These are phyloP conservation scores for Macaria liturata DNA, from an alignment of 2,888 invertebrate species.

Conservation along the genomic window DNA sequence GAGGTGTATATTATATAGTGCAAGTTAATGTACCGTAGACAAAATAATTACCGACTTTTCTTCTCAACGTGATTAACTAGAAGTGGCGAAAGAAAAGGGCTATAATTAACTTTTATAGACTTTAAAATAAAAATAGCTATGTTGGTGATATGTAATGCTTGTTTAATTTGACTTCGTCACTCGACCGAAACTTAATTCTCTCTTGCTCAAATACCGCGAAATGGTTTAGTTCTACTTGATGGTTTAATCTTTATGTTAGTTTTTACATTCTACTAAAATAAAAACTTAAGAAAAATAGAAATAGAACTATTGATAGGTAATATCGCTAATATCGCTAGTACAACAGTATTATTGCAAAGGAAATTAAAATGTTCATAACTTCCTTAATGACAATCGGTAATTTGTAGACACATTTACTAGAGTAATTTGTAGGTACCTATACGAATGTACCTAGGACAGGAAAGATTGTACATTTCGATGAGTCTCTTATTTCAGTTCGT, in stretches of 20 bases:
- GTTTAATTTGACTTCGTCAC: background rate
- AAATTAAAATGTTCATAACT: no score
- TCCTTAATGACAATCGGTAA: no score
- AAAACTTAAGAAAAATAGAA: no score
- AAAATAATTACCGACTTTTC: background rate
- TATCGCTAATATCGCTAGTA: no score
- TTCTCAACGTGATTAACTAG: background rate
- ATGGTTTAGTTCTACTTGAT: slow-evolving; percentile 1
- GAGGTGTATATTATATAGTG: background rate
- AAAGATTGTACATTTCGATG: no score
- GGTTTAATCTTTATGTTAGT: background rate
- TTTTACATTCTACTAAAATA: no score
- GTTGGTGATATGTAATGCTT: background rate
- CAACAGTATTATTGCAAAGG: no score
- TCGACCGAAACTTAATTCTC: background rate
- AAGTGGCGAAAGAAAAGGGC: background rate
- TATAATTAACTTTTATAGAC: slow-evolving; percentile 2
- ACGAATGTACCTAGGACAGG: no score
- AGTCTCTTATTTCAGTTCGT: no score
- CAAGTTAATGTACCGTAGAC: slow-evolving; percentile 9
- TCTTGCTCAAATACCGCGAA: background rate
- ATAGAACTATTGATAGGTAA: no score
- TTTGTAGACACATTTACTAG: no score
- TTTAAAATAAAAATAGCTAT: slow-evolving; percentile 1
- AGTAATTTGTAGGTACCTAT: no score